Evolutionary conservation across 2,113 vertebrate genomes (phyloP).

Genomic region (Pampusana beccarii): DNA sequence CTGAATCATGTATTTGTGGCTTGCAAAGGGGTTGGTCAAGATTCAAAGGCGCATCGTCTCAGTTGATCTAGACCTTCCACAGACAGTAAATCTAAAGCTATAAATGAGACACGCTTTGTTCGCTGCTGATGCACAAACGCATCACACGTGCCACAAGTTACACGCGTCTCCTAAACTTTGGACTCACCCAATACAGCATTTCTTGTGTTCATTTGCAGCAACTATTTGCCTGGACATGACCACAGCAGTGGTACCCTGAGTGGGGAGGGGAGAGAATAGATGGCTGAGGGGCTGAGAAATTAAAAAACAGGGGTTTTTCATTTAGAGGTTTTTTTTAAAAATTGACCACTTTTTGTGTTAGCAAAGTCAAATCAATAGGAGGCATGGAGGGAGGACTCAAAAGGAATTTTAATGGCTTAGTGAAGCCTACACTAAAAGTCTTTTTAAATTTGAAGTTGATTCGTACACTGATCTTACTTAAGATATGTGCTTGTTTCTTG

Average conservation of each 20-base stretch:
- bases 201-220: neutral
- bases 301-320: accelerated
- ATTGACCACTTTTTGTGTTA: neutral
- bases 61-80: neutral
- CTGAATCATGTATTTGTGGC: neutral
- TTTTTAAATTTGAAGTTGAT: constrained; percentile 59
- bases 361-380: constrained; percentile 39
- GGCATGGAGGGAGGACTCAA: neutral
- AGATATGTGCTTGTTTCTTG: constrained; percentile 47
- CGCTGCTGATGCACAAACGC: accelerated
- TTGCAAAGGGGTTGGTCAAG: neutral
- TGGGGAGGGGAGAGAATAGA: accelerated
- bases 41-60: neutral
- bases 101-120: neutral
- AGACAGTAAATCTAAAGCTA: accelerated
- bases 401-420: constrained; percentile 12
- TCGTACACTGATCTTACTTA: constrained; percentile 42
- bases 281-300: neutral
- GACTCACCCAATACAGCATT: accelerated
- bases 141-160: accelerated
- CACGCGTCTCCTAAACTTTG: accelerated
- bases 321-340: neutral
- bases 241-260: neutral
- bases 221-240: neutral
- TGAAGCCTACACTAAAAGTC: neutral